Base-by-base conservation (phyloP, 2,888 invertebrate genomes). In the Sturmia bella region DNA sequence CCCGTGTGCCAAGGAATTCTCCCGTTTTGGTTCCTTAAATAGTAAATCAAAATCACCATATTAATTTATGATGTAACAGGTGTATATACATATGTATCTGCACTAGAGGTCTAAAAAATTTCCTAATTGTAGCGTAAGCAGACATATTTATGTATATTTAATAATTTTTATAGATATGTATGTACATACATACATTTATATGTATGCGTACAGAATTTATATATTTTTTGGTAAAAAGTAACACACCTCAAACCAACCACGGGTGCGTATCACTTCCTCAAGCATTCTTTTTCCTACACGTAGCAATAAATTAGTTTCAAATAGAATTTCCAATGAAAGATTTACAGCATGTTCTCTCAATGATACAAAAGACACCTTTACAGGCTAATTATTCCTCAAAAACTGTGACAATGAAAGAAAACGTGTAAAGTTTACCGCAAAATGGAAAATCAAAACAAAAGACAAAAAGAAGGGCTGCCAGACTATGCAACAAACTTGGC, bases 221-320 rank as follows among this genome's bases (percentile, higher is more conserved):
- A 6, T 7, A 32, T 32, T 32, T 32, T 3, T 32, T 7, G 32
- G 32, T 9, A 68, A 45, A n/a, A 41, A 41, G n/a, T 41, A n/a
- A 83, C 84, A 82, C 85, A 90, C 90, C 90, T 90, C 90, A 84
- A 89, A 90, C 91, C 90, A 90, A 39, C 90, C 90, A 80, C 90
- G 90, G 59, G 87, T 87, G 24, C 85, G 86, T 85, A 89, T 90
- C 74, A 85, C 85, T 82, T 85, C 84, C 70, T 88, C 86, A 64
- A 84, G 84, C 84, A 84, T 86, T 57, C 61, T 32, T 32, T 27
- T 32, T 32, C 9, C 32, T 32, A 32, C 32, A 32, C 4, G 32
- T 7, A 32, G 32, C 7, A 1, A 32, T 32, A 6, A 32, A 32
- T 32, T 6, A 32, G 32, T 59, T 19, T 52, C 27, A 7, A 63